phyloP scores from a whole-genome alignment of 2,797 vertebrate species.

The Muscicapa comitata region DNA sequence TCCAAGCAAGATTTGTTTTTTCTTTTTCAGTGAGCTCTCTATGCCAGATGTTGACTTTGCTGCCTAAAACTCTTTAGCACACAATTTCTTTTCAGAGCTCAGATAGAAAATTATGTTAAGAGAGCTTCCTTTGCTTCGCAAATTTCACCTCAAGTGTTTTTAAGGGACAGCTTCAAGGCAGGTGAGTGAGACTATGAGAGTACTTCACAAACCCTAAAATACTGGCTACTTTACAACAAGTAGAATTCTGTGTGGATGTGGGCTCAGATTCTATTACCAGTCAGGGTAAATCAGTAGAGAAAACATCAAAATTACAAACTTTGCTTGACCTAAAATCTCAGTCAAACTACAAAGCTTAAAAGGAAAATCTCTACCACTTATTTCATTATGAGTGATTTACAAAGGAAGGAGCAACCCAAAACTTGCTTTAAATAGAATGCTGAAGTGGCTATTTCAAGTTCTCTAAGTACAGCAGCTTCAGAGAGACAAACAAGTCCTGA shows the following conservation, averaged over 20 bases:
- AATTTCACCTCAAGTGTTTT: not conserved
- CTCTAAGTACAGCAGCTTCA: not conserved
- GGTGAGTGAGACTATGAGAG: not conserved
- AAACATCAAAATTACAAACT: not conserved
- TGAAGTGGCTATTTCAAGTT: not conserved
- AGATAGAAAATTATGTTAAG: not conserved
- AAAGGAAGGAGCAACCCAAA: not conserved
- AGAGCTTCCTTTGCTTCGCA: not conserved
- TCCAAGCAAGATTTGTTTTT: not conserved
- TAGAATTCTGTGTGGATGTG: rapidly evolving
- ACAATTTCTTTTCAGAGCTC: not conserved
- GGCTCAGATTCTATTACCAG: not conserved
- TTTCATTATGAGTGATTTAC: not conserved
- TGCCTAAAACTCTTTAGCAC: not conserved
- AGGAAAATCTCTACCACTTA: not conserved
- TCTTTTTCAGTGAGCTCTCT: not conserved
- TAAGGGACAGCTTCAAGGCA: not conserved
- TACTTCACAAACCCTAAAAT: not conserved
- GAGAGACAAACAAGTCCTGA: not conserved
- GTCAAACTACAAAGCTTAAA: not conserved
- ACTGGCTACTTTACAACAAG: not conserved
- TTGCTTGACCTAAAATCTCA: not conserved
- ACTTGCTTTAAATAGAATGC: not conserved
- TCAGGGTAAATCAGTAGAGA: not conserved
- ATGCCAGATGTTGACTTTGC: not conserved